phyloP scores from a whole-genome alignment of 2,888 invertebrate species.

The Crossocerus cetratus region DNA sequence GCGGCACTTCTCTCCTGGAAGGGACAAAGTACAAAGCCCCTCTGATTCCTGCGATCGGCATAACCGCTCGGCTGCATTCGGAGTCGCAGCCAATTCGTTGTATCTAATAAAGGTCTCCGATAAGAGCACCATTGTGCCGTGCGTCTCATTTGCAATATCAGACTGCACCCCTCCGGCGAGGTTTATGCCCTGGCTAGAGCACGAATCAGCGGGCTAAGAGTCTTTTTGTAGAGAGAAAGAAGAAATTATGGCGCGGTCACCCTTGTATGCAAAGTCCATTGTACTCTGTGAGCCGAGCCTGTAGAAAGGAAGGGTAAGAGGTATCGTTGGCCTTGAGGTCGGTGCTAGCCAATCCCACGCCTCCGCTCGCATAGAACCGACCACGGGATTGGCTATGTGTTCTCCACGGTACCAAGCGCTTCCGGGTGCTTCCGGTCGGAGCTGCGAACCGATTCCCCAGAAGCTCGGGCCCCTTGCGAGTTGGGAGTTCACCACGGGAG shows the following conservation, averaged over 20 bases:
- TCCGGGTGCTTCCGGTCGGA: conserved; percentile 55
- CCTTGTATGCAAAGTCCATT: conserved; percentile 64
- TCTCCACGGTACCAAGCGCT: conserved; percentile 51
- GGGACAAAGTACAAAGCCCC: too few relatives aligned
- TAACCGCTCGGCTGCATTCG: too few relatives aligned
- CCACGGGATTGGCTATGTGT: conserved; percentile 56
- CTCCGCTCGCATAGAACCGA: conserved; percentile 41
- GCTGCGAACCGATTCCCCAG: conserved; percentile 44
- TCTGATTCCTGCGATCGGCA: too few relatives aligned
- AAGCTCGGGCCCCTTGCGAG: conserved; percentile 42
- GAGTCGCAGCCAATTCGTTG: too few relatives aligned
- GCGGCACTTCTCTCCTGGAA: too few relatives aligned
- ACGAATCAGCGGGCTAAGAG: background rate
- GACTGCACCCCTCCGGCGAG: too few relatives aligned
- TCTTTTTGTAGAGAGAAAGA: conserved; percentile 27
- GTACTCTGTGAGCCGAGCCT: conserved; percentile 68
- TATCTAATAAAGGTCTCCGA: too few relatives aligned
- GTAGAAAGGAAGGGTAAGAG: conserved; percentile 72
- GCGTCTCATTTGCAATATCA: too few relatives aligned
- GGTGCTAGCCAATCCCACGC: conserved; percentile 59
- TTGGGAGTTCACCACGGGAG: conserved; percentile 21
- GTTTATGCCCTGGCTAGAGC: too few relatives aligned
- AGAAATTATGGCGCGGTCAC: conserved; percentile 37
- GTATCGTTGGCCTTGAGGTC: conserved; percentile 65
- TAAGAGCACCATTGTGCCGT: too few relatives aligned